Percentiles rank a stretch among this genome's conserved stretches.
These are phyloP conservation scores for Lycaon pictus DNA, from an alignment of 2,113 vertebrate species.

Conservation along the genomic window DNA sequence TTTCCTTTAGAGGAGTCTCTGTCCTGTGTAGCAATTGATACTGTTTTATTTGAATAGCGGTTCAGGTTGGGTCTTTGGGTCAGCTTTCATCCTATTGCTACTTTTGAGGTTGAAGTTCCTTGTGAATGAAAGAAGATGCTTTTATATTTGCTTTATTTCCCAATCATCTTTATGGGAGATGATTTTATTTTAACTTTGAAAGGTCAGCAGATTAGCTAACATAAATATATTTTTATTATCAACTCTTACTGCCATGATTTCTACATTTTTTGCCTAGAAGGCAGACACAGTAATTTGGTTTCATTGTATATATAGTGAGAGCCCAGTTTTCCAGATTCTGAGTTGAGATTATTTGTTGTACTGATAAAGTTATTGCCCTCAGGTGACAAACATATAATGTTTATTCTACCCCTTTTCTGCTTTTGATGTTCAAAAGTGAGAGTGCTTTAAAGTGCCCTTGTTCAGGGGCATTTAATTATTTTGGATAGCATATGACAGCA, in stretches of 20 bases:
- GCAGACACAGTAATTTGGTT: neutral
- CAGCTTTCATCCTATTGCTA: conserved; percentile 2
- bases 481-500: neutral
- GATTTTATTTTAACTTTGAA: conserved; percentile 59
- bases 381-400: neutral
- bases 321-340: neutral
- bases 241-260: neutral
- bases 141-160: conserved; percentile 46
- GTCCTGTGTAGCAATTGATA: neutral
- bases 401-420: neutral
- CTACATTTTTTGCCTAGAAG: conserved; percentile 40
- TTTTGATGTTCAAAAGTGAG: conserved; percentile 47
- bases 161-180: neutral
- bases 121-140: neutral
- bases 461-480: conserved; percentile 33
- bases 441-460: neutral
- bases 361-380: neutral
- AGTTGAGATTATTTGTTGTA: conserved; percentile 43
- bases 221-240: conserved; percentile 37
- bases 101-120: conserved; percentile 40
- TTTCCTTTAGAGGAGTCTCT: neutral
- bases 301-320: neutral
- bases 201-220: conserved; percentile 4
- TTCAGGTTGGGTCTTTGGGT: neutral
- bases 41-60: conserved; percentile 9